Evolutionary conservation across 2,797 vertebrate species (phyloP), one percentile per base, ranked within the genome.

Genomic region (Schizopygopsis malacanthus): DNA sequence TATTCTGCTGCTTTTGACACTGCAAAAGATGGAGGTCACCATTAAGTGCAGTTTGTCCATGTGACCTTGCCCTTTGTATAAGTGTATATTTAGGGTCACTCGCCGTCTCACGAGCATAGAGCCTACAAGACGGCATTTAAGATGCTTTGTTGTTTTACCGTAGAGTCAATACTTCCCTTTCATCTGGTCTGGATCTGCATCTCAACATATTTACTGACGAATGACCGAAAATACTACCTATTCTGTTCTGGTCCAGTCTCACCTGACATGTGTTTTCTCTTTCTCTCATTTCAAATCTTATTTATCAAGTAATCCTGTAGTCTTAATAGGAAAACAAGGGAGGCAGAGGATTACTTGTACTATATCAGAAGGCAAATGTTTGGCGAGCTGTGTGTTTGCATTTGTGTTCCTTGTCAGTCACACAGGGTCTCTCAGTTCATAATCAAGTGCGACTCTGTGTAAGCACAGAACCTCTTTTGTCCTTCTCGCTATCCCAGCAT

Each of bases 401-500:
- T 72, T 63, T 83, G 65, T 82, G 79, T 84, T 76, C 25, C 13
- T n/a, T 83, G 47, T 82, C 77, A 61, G 47, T 82, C 77, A 61
- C 61, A 59, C 65, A 56, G 70, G 59, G 79, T 81, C 37, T 65
- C 43, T 81, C 56, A 77, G 61, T 50, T 67, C 69, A 70, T 72
- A 33, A 67, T 87, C 41, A 87, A 83, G 79, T 4, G 37, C 59
- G 54, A 28, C 84, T 85, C 82, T 84, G 85, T 82, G 61, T 41
- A 47, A 84, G 43, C 63, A 89, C 82, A 89, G 84, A 89, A 73
- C 39, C 72, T 59, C 84, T 87, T 87, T 87, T 89, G 88, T 89
- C 67, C 81, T 76, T 50, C 7, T 63, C 7, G 18, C 47, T 79
- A 75, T 82, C 78, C 84, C 67, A 86, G 77, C 84, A 81, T 78